Conservation (phyloP, 2,888 invertebrate genomes). For the Caradrina kadenii region DNA sequence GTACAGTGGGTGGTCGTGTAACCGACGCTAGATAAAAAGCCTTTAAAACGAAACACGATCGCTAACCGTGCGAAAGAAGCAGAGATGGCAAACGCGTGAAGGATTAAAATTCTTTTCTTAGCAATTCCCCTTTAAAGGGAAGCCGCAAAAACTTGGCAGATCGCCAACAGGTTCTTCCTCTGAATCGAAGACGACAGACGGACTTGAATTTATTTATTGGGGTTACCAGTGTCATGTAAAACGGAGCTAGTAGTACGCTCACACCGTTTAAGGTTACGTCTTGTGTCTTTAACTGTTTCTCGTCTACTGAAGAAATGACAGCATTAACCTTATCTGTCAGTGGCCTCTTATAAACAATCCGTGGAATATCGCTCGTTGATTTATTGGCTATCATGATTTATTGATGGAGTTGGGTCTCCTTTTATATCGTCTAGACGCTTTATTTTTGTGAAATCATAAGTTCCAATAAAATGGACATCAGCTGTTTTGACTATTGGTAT, state of each 20-base stretch:
- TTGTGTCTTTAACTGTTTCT: conserved; percentile 38
- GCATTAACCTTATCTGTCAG: conserved; percentile 70
- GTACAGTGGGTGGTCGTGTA: conserved; percentile 55
- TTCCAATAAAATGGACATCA: conserved; percentile 22
- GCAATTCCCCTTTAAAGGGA: conserved; percentile 73
- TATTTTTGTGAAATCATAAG: conserved; percentile 37
- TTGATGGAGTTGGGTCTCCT: conserved; percentile 44
- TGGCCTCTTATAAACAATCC: conserved; percentile 62
- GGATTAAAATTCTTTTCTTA: conserved; percentile 81
- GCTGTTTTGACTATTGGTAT: conserved; percentile 3
- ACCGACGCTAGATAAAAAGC: conserved; percentile 39
- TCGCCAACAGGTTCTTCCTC: conserved; percentile 81
- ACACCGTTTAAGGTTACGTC: conserved; percentile 53
- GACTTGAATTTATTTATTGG: conserved; percentile 80
- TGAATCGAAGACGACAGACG: conserved; percentile 75
- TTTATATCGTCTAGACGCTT: conserved; percentile 55
- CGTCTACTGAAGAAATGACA: conserved; percentile 58
- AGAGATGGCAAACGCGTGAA: conserved; percentile 65
- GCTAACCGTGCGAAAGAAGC: conserved; percentile 59
- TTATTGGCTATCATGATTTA: conserved; percentile 50
- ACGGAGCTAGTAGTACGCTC: conserved; percentile 63
- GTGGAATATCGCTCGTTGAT: conserved; percentile 48
- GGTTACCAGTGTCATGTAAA: conserved; percentile 77
- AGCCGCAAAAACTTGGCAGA: conserved; percentile 77
- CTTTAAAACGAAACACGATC: conserved; percentile 69